A percentile compares a stretch with the other conserved stretches of the same genome.
phyloP scores from a whole-genome alignment of 2,113 vertebrate species.

The Phrynocephalus versicolor region DNA sequence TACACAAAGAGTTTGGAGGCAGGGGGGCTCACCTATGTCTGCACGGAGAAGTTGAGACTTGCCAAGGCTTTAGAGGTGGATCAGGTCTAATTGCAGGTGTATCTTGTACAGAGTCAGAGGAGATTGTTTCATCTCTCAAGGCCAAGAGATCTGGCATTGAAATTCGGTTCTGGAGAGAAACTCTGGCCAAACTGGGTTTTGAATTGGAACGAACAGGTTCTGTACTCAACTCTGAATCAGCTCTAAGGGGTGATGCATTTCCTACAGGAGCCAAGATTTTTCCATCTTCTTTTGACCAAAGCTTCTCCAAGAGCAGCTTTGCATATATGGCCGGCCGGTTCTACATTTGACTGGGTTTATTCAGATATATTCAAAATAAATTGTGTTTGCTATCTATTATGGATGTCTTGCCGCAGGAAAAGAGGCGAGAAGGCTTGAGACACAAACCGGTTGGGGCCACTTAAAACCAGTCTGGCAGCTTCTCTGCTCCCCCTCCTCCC shows the following conservation, averaged over 20 bases:
- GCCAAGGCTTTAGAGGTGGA: not conserved
- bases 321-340: too few relatives aligned
- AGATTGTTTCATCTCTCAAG: not conserved
- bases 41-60: not conserved
- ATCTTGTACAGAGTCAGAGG: not conserved
- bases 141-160: not conserved
- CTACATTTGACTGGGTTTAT: not conserved
- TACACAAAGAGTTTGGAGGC: too few relatives aligned
- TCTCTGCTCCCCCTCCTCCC: not conserved
- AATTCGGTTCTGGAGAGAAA: not conserved
- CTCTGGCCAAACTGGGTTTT: not conserved
- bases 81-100: not conserved
- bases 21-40: not conserved
- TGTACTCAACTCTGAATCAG: not conserved
- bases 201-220: not conserved
- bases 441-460: not conserved
- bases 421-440: not conserved
- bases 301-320: too few relatives aligned
- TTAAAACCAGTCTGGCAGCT: conserved; percentile 7
- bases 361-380: not conserved
- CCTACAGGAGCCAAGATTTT: too few relatives aligned
- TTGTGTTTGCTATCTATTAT: not conserved
- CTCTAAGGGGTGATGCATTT: too few relatives aligned
- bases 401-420: not conserved
- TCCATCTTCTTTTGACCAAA: too few relatives aligned